Conservation (phyloP, 2,113 vertebrate genomes). For the Callipepla californica region DNA sequence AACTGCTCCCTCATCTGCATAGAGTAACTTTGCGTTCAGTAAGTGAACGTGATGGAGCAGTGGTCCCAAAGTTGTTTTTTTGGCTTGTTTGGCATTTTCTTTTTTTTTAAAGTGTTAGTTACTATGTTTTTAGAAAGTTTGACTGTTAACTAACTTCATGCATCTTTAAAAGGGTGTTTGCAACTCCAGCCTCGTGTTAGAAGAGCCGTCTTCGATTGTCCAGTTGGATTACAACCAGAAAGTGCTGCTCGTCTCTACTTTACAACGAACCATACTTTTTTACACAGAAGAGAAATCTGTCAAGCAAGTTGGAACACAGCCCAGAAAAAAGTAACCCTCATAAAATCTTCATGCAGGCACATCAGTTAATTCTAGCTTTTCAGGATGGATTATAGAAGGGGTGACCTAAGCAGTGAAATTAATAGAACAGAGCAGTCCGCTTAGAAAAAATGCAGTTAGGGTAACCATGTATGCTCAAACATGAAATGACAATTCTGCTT, state of each 20-base stretch:
- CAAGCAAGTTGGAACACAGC: slow-evolving; percentile 90
- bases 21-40: neutral
- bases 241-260: slow-evolving; percentile 91
- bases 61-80: neutral
- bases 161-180: slow-evolving; percentile 85
- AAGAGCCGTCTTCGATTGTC: slow-evolving; percentile 90
- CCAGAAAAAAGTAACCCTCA: slow-evolving; percentile 87
- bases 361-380: slow-evolving; percentile 8
- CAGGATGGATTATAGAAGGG: slow-evolving; percentile 8
- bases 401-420: slow-evolving; percentile 8
- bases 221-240: slow-evolving; percentile 96
- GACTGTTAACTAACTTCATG: neutral
- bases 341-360: slow-evolving; percentile 31
- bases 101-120: neutral
- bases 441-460: neutral
- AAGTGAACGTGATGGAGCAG: neutral
- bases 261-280: slow-evolving; percentile 90
- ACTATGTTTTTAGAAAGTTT: neutral
- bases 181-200: slow-evolving; percentile 86
- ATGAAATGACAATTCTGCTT: neutral
- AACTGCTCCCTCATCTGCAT: neutral
- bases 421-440: neutral
- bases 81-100: neutral
- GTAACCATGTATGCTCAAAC: neutral
- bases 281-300: slow-evolving; percentile 88